Conservation (phyloP, 2,797 vertebrate species). For the Platalea minor region DNA sequence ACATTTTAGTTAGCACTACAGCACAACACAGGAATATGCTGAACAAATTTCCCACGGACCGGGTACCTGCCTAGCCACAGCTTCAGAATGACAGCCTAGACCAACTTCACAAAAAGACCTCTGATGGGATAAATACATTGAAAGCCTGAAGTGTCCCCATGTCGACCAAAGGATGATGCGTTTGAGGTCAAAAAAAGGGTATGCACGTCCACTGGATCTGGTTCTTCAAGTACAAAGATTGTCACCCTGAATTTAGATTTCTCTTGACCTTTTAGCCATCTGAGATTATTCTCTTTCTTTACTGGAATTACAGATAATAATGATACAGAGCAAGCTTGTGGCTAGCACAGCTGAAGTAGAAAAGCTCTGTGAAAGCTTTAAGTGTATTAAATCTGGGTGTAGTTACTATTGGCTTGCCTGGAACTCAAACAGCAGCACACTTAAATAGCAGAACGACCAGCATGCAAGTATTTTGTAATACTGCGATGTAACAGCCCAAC, state of each 20-base stretch:
- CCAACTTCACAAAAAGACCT: not conserved
- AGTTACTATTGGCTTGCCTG: not conserved
- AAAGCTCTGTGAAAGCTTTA: not conserved
- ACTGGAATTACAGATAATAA: not conserved
- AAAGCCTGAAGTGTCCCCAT: accelerated
- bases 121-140: not conserved
- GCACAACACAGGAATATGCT: not conserved
- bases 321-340: not conserved
- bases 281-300: not conserved
- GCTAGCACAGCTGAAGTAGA: not conserved
- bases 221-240: not conserved
- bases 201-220: not conserved
- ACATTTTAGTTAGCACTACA: not conserved
- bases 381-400: not conserved
- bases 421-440: not conserved
- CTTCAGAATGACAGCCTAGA: not conserved
- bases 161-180: accelerated
- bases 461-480: not conserved
- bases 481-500: not conserved
- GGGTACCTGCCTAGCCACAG: not conserved
- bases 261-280: not conserved
- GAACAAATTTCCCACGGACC: not conserved
- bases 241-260: not conserved
- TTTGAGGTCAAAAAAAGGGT: not conserved
- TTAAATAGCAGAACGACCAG: not conserved